Percentiles rank a stretch among this genome's conserved stretches.
Conservation (phyloP, 2,797 vertebrate species). For the Crocodylus rhombifer region DNA sequence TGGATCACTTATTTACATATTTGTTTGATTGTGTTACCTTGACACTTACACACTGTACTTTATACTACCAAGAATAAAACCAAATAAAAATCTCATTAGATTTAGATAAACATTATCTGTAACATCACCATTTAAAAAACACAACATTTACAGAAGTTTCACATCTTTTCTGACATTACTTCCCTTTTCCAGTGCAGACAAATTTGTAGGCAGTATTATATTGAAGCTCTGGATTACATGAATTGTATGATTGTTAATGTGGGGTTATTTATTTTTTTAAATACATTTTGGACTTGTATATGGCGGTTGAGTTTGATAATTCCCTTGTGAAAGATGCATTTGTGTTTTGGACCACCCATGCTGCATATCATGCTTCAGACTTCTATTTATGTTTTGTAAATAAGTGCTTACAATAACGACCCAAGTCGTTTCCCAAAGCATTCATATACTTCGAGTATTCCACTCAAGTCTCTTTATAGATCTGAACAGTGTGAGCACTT, state of each 20-base stretch:
- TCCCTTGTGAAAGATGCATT: neutral
- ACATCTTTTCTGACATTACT: neutral
- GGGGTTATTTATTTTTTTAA: no score
- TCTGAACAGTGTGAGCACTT: rapidly evolving
- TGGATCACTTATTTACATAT: neutral
- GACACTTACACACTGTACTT: neutral
- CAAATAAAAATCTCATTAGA: neutral
- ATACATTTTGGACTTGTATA: neutral
- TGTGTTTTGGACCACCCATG: neutral
- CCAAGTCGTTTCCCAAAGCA: neutral
- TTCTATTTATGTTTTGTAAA: neutral
- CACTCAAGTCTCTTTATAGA: neutral
- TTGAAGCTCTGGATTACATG: neutral
- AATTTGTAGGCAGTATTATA: neutral
- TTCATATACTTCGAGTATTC: neutral
- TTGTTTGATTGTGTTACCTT: neutral
- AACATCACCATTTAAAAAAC: neutral
- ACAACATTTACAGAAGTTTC: neutral
- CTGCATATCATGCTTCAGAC: neutral
- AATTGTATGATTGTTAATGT: neutral
- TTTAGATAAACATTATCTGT: neutral
- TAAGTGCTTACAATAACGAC: neutral
- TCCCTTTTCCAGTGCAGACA: neutral
- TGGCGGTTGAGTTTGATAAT: neutral
- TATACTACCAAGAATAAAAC: no score